A percentile compares a stretch with the other conserved stretches of the same genome.
phyloP scores from a whole-genome alignment of 2,113 vertebrate species.

The Pedetes capensis region DNA sequence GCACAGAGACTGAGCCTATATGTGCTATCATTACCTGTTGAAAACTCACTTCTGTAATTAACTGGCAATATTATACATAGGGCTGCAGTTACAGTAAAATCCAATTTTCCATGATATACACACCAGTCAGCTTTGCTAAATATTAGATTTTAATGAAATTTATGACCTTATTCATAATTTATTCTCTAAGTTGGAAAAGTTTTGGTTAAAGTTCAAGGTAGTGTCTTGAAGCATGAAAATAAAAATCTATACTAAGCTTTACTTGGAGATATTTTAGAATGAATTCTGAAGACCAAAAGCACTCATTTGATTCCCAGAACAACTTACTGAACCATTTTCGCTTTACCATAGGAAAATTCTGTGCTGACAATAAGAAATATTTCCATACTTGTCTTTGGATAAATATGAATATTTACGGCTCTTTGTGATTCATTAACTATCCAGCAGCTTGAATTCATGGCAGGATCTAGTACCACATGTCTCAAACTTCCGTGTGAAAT shows the following conservation, averaged over 20 bases:
- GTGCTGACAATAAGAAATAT: background rate
- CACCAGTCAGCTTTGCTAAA: conserved; percentile 71
- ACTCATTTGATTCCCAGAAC: background rate
- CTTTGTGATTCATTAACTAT: background rate
- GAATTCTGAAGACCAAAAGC: background rate
- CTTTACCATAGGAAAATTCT: background rate
- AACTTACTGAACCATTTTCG: background rate
- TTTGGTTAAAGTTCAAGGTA: conserved; percentile 62
- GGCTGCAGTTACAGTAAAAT: conserved; percentile 68
- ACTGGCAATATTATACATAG: conserved; percentile 70
- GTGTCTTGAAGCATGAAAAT: conserved; percentile 38
- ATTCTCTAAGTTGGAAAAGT: conserved; percentile 55
- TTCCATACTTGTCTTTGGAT: too few species aligned
- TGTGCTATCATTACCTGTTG: conserved; percentile 56
- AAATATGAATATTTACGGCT: background rate
- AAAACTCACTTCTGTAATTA: conserved; percentile 74
- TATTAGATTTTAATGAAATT: conserved; percentile 78
- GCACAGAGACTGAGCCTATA: conserved; percentile 14
- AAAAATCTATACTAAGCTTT: background rate
- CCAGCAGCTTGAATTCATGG: background rate
- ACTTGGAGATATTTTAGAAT: background rate
- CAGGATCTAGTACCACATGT: background rate
- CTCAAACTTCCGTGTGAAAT: background rate
- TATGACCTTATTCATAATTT: conserved; percentile 77
- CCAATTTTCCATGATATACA: conserved; percentile 74